Evolutionary conservation across 1,140 invertebrate genomes (phyloP), one percentile per base, ranked within the genome.

Genomic region (Eriosoma lanigerum): DNA sequence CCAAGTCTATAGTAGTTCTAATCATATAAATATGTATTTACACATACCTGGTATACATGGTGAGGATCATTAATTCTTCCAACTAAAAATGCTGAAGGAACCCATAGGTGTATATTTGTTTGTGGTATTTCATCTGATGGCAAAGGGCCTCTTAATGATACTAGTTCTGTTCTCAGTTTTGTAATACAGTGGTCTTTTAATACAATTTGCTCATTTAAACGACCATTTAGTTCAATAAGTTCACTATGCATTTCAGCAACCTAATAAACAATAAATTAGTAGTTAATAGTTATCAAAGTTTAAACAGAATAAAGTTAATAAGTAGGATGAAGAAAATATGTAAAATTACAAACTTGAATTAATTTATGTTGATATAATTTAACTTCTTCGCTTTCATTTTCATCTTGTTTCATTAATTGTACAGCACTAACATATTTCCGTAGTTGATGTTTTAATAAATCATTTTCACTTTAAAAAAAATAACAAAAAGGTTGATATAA

Each of bases 181-280:
- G 89, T 88, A 13, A 94, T 86, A 52, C 90, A 86, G 73, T 86
- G 86, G 29, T 85, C 84, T 83, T 84, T 85, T 21, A 56, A 80
- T 29, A 87, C 85, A 10, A 91, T 83, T 52, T 86, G 84, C 24
- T 86, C 84, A 82, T 91, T 90, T 26, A 92, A 84, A 83, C 89
- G 85, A 32, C 91, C 91, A 88, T 97, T 97, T 83, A 97, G 95
- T 86, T 97, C 95, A 92, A 97, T 96, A 24, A 97, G 86, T 86
- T 97, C 96, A 1, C 94, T 95, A 85, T 97, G 95, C 96, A 97
- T 97, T 87, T 97, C 94, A 17, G 96, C 95, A 1, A 97, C 94
- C 89, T 84, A 58, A 24, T 62, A 21, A 70, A 52, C n/a, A n/a
- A n/a, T n/a, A n/a, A n/a, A n/a, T n/a, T n/a, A n/a, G n/a, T n/a